Percentiles rank a stretch among this genome's conserved stretches.
phyloP scores from a whole-genome alignment of 2,797 vertebrate species.

The Sandelia bainsii region DNA sequence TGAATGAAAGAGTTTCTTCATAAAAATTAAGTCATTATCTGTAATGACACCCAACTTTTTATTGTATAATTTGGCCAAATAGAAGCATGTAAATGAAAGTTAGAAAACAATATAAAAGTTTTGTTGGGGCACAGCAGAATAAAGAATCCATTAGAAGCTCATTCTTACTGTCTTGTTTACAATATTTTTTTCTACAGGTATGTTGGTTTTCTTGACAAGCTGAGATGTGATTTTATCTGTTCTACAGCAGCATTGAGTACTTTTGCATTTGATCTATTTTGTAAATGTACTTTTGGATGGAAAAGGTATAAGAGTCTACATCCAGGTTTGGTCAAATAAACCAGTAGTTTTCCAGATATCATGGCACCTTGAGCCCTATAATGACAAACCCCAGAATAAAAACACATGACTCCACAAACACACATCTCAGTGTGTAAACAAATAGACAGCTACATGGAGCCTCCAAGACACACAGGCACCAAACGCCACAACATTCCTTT shows the following conservation, averaged over 20 bases:
- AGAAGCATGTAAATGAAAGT: no score
- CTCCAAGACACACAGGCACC: slow-evolving; percentile 64
- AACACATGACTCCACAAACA: slow-evolving; percentile 35
- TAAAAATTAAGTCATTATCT: no score
- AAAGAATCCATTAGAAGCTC: no score
- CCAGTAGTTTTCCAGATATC: slow-evolving; percentile 27
- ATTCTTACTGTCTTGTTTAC: no score
- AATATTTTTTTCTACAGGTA: no score
- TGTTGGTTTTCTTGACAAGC: not conserved
- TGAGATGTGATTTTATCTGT: not conserved
- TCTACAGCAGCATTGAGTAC: not conserved
- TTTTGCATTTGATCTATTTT: not conserved
- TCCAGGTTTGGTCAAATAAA: not conserved
- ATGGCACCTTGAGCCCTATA: slow-evolving; percentile 8
- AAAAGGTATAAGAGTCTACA: not conserved
- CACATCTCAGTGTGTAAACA: slow-evolving; percentile 36
- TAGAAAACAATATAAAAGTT: no score
- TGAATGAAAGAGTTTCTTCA: no score
- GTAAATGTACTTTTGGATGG: not conserved
- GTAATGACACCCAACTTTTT: no score
- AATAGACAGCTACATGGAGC: slow-evolving; percentile 33
- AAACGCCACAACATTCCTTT: slow-evolving; percentile 46
- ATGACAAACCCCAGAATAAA: slow-evolving; percentile 22
- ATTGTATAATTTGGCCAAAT: no score
- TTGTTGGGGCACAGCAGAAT: no score